Conservation (phyloP, 2,888 invertebrate species). For the Dastarcus helophoroides region DNA sequence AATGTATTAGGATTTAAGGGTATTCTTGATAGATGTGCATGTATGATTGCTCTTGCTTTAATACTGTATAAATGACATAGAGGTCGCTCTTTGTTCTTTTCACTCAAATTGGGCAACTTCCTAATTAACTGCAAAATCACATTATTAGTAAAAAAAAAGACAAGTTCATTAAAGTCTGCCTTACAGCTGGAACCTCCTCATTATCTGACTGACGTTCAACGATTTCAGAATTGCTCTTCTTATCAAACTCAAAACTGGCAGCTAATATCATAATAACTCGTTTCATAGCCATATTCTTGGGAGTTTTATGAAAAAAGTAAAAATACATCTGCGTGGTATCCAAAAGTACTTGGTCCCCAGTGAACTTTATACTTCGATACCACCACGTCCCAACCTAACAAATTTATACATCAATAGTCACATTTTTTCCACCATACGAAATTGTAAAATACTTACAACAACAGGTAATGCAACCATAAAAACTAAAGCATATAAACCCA, state of each 20-base stretch:
- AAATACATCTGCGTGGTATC: slow-evolving; percentile 97
- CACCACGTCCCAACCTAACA: slow-evolving; percentile 88
- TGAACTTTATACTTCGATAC: slow-evolving; percentile 95
- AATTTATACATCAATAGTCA: slow-evolving; percentile 5
- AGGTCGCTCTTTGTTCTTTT: slow-evolving; percentile 93
- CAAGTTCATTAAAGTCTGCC: too few species aligned
- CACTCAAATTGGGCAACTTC: slow-evolving; percentile 81
- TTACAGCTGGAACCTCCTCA: slow-evolving; percentile 83
- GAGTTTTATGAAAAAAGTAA: slow-evolving; percentile 91
- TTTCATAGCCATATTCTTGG: slow-evolving; percentile 89
- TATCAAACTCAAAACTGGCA: slow-evolving; percentile 93
- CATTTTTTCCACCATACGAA: slow-evolving; percentile 1
- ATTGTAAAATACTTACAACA: slow-evolving; percentile 44
- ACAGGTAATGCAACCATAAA: slow-evolving; percentile 96
- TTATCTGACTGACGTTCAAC: slow-evolving; percentile 87
- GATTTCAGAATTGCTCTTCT: slow-evolving; percentile 88
- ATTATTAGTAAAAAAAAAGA: neutral
- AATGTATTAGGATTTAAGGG: slow-evolving; percentile 63
- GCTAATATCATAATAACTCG: slow-evolving; percentile 93
- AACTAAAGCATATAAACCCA: slow-evolving; percentile 87
- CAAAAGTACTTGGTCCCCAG: slow-evolving; percentile 90
- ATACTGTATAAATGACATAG: slow-evolving; percentile 87
- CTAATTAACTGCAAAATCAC: slow-evolving; percentile 62
- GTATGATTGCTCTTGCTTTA: slow-evolving; percentile 85
- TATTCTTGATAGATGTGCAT: slow-evolving; percentile 88